Percentiles rank a stretch among this genome's conserved stretches.
Evolutionary conservation across 2,888 invertebrate genomes (phyloP).

Genomic region (Lymantria dispar): DNA sequence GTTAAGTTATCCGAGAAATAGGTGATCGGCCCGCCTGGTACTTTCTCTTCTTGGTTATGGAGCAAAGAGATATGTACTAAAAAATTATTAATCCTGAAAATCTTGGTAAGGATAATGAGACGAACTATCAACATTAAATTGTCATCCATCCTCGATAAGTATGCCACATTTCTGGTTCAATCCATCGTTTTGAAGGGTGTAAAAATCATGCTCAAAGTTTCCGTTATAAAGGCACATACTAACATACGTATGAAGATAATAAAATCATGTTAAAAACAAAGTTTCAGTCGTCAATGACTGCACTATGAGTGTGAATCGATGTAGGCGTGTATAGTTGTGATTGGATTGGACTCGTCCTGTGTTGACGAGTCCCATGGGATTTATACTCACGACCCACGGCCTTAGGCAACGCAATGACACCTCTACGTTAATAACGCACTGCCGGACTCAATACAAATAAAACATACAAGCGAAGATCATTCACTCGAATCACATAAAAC

Average conservation of each 20-base stretch:
- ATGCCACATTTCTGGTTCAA: too few relatives aligned
- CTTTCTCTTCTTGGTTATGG: too few relatives aligned
- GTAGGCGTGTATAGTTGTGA: conserved; percentile 77
- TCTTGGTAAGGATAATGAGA: too few relatives aligned
- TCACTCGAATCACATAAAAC: conserved; percentile 46
- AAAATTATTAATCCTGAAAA: too few relatives aligned
- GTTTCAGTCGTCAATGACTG: neutral
- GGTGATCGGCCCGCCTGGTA: too few relatives aligned
- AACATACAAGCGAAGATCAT: conserved; percentile 50
- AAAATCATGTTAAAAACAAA: neutral
- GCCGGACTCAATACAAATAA: conserved; percentile 60
- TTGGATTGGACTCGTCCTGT: conserved; percentile 84
- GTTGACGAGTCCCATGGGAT: conserved; percentile 85
- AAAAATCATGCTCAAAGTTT: too few relatives aligned
- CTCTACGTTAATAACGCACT: conserved; percentile 57
- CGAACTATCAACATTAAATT: too few relatives aligned
- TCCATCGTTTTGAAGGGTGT: too few relatives aligned
- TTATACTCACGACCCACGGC: conserved; percentile 37
- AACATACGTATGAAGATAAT: neutral
- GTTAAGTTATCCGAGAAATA: too few relatives aligned
- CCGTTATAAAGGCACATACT: neutral
- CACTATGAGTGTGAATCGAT: conserved; percentile 24
- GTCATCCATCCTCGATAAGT: too few relatives aligned
- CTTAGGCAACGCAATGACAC: conserved; percentile 62
- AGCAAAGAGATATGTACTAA: too few relatives aligned